Conservation (phyloP, 2,888 invertebrate species). For the Busseola fusca region DNA sequence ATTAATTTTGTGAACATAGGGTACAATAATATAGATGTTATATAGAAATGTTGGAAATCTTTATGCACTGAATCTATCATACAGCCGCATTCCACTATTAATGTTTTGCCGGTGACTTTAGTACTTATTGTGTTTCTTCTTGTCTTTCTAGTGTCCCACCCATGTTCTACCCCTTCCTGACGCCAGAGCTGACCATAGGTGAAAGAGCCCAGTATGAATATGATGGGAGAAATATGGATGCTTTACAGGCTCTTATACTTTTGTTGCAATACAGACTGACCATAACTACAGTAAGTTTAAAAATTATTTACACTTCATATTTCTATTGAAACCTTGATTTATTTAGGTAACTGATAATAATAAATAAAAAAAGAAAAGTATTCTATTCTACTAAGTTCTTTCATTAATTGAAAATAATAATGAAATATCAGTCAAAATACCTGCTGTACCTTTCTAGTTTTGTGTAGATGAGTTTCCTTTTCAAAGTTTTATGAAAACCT, state of each 20-base stretch:
- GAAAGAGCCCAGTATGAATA: slow-evolving; percentile 87
- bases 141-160: slow-evolving; percentile 91
- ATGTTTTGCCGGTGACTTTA: background rate
- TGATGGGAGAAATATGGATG: slow-evolving; percentile 93
- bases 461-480: background rate
- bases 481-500: background rate
- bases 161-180: slow-evolving; percentile 91
- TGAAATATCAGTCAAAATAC: background rate
- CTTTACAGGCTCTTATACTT: slow-evolving; percentile 92
- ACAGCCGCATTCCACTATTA: background rate
- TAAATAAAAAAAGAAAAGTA: no score
- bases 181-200: slow-evolving; percentile 88
- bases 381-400: background rate
- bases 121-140: slow-evolving; percentile 6
- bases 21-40: no score
- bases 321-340: background rate
- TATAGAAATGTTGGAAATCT: no score
- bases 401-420: background rate
- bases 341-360: background rate
- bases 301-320: background rate
- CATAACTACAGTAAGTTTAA: slow-evolving; percentile 83
- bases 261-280: slow-evolving; percentile 91
- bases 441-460: background rate
- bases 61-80: background rate
- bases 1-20: no score